Base-by-base conservation (phyloP, 2,888 invertebrate genomes). In the Cantharis rustica region DNA sequence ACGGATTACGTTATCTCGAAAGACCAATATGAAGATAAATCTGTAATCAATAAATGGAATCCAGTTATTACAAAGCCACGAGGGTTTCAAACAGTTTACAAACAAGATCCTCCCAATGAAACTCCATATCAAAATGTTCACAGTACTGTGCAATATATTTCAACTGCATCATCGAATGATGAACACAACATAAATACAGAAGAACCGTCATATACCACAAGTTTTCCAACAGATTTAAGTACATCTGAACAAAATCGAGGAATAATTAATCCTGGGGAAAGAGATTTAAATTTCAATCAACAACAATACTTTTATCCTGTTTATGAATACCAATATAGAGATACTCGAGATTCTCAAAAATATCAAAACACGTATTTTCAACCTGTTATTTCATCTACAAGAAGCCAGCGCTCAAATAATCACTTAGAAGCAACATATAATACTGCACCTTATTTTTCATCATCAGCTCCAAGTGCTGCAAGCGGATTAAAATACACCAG, bases 241-340 rank as follows among this genome's bases (percentile, higher is more conserved):
- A 16, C 16, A 7, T 10, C 16, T 7, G 83, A 83, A 47, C 63
- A 16, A 63, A 64, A 11, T 3, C 17, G 11, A 64, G 11, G 17
- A 7, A 5, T n/a, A n/a, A 74, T 86, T 10, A 82, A 84, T 63
- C 86, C 86, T 1, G 79, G 85, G 2, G 86, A 86, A 80, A 81
- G 85, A 61, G 79, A 82, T 71, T 71, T 86, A 2, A 5, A 16
- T 20, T 20, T 17, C 13, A n/a, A 64, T 17, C 20, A 64, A 17
- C 1, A 64, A 1, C 1, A 64, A 13, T 2, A 20, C 2, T 0
- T 11, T 17, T 64, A 64, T 20, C 64, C 16, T n/a, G 13, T 13
- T 1, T 64, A 16, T 11, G 11, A 64, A 11, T 20, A 64, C 13
- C 16, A 13, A 17, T 4, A 13, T 5, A 61, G 68, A 31, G 13